These are phyloP conservation scores for Monodelphis domestica DNA, from an alignment of 2,797 vertebrate species.

Conservation along the genomic window DNA sequence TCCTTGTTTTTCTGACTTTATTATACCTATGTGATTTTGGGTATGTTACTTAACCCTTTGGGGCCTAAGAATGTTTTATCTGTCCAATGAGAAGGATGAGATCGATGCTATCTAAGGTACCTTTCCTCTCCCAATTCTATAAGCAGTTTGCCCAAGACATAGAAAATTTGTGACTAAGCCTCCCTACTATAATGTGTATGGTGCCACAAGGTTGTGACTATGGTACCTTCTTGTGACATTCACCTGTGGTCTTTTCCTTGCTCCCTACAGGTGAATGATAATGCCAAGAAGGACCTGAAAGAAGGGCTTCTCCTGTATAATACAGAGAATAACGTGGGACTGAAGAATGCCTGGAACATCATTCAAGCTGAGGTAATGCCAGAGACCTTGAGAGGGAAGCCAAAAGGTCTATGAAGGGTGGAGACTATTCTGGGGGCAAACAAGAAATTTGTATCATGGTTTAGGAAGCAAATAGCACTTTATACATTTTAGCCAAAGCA, in stretches of 20 bases:
- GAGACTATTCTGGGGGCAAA: not conserved
- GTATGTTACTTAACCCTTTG: not conserved
- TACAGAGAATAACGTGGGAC: constrained; percentile 95
- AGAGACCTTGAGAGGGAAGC: accelerated
- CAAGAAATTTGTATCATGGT: not conserved
- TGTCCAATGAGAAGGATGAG: not conserved
- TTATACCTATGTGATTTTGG: not conserved
- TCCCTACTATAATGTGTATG: not conserved
- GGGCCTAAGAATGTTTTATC: not conserved
- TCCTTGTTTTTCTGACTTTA: not conserved
- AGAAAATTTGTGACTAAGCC: not conserved
- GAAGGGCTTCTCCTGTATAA: constrained; percentile 96
- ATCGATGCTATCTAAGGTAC: not conserved
- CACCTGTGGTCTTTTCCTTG: not conserved
- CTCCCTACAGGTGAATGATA: constrained; percentile 92
- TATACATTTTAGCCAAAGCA: not conserved
- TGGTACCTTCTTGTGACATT: not conserved
- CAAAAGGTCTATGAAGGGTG: not conserved
- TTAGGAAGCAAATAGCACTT: no score
- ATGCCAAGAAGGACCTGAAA: constrained; percentile 95
- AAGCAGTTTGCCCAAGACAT: not conserved
- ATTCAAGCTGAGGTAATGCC: constrained; percentile 95
- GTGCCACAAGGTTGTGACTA: not conserved
- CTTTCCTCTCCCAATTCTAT: not conserved
- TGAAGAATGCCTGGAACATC: constrained; percentile 99